Percentiles rank a stretch among this genome's conserved stretches.
These are phyloP conservation scores for Hippolais icterina DNA, from an alignment of 2,113 vertebrate species.

Conservation along the genomic window DNA sequence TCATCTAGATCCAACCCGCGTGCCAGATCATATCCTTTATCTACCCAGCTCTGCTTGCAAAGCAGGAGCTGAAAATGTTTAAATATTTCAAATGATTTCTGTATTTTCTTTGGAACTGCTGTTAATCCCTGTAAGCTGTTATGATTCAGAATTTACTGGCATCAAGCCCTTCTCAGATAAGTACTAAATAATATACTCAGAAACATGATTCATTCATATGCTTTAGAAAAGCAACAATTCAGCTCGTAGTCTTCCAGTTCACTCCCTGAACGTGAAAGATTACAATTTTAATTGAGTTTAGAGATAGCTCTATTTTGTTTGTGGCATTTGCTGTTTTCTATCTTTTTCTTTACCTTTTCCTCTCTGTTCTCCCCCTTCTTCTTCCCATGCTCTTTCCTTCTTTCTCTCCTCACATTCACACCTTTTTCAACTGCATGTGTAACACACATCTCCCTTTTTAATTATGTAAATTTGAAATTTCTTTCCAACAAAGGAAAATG, in stretches of 20 bases:
- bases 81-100: constrained; percentile 42
- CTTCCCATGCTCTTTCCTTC: not conserved
- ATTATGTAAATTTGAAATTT: not conserved
- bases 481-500: not conserved
- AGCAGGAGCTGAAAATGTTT: constrained; percentile 23
- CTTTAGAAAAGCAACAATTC: constrained; percentile 34
- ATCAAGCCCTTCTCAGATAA: constrained; percentile 24
- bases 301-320: not conserved
- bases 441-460: not conserved
- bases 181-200: constrained; percentile 44
- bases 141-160: constrained; percentile 44
- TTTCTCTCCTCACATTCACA: not conserved
- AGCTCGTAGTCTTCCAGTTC: not conserved
- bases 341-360: not conserved
- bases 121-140: constrained; percentile 47
- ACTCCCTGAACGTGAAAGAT: not conserved
- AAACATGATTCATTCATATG: constrained; percentile 53
- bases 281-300: constrained; percentile 32
- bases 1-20: not conserved
- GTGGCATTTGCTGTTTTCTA: not conserved
- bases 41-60: not conserved
- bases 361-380: not conserved
- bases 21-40: not conserved
- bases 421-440: not conserved
- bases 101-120: constrained; percentile 37